Evolutionary conservation across 2,888 invertebrate genomes (phyloP).

Genomic region (Parascotia fuliginaria): DNA sequence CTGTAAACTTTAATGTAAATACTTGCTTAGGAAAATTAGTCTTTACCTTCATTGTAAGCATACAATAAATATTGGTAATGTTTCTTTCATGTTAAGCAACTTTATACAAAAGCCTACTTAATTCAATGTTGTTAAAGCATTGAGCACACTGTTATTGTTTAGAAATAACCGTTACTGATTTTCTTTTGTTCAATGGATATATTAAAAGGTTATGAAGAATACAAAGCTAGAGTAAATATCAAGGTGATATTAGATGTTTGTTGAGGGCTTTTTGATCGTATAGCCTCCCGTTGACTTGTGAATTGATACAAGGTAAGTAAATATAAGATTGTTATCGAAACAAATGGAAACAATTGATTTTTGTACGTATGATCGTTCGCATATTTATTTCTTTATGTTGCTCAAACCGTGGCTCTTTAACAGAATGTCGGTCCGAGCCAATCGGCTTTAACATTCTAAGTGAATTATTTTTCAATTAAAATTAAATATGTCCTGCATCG

Average conservation of each 20-base stretch:
- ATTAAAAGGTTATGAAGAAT: conserved; percentile 50
- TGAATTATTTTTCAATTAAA: too few species aligned
- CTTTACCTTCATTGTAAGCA: too few species aligned
- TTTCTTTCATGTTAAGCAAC: conserved; percentile 17
- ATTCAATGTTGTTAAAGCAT: conserved; percentile 17
- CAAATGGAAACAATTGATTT: conserved; percentile 69
- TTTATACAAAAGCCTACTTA: conserved; percentile 6
- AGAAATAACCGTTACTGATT: conserved; percentile 45
- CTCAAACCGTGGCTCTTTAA: too few species aligned
- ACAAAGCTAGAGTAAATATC: conserved; percentile 52
- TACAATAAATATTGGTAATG: not conserved
- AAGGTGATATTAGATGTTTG: conserved; percentile 51
- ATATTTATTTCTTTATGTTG: too few species aligned
- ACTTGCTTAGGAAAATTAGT: too few species aligned
- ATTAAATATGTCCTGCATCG: too few species aligned
- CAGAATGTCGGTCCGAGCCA: too few species aligned
- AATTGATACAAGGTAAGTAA: conserved; percentile 47
- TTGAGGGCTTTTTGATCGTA: conserved; percentile 21
- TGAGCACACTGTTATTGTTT: conserved; percentile 40
- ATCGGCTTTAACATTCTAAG: too few species aligned
- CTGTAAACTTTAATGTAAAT: too few species aligned
- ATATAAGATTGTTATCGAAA: conserved; percentile 65
- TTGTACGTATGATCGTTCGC: too few species aligned
- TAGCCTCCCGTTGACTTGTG: conserved; percentile 30
- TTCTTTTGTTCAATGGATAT: conserved; percentile 42